Conservation (phyloP, 2,113 vertebrate genomes). For the Gymnarchus niloticus region DNA sequence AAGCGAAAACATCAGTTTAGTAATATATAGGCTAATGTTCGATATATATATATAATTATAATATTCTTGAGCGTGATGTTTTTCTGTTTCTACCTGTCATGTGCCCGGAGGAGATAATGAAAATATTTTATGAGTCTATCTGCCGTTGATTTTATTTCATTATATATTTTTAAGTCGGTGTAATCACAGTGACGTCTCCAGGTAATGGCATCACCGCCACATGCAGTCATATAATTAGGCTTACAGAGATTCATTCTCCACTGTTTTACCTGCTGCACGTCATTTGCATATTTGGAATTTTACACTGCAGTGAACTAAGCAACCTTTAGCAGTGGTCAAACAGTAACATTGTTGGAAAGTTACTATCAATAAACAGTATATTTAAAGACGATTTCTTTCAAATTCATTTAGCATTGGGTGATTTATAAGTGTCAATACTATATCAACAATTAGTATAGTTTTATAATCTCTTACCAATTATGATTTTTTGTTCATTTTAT, state of each 20-base stretch:
- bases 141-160: slow-evolving; percentile 58
- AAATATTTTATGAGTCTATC: slow-evolving; percentile 82
- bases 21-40: too few relatives aligned
- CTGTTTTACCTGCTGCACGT: slow-evolving; percentile 75
- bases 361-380: neutral
- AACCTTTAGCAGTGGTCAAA: slow-evolving; percentile 54
- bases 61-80: slow-evolving; percentile 59
- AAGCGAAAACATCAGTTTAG: slow-evolving; percentile 44
- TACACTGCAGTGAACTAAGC: slow-evolving; percentile 73
- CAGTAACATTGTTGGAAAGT: neutral
- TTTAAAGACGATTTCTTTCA: neutral
- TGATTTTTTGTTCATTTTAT: neutral
- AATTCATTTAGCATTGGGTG: neutral
- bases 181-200: slow-evolving; percentile 71
- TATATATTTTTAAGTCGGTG: slow-evolving; percentile 47
- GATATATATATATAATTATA: too few relatives aligned
- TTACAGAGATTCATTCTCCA: slow-evolving; percentile 86
- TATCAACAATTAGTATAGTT: too few relatives aligned
- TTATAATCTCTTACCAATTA: neutral
- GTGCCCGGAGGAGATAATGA: slow-evolving; percentile 73
- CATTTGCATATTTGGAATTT: slow-evolving; percentile 76
- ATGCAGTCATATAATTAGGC: slow-evolving; percentile 83
- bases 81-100: slow-evolving; percentile 74
- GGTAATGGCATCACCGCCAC: slow-evolving; percentile 47
- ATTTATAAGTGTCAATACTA: too few relatives aligned